Evolutionary conservation across 2,113 vertebrate species (phyloP), one percentile per base, ranked within the genome.

Genomic region (Chaetorhynchus papuensis): DNA sequence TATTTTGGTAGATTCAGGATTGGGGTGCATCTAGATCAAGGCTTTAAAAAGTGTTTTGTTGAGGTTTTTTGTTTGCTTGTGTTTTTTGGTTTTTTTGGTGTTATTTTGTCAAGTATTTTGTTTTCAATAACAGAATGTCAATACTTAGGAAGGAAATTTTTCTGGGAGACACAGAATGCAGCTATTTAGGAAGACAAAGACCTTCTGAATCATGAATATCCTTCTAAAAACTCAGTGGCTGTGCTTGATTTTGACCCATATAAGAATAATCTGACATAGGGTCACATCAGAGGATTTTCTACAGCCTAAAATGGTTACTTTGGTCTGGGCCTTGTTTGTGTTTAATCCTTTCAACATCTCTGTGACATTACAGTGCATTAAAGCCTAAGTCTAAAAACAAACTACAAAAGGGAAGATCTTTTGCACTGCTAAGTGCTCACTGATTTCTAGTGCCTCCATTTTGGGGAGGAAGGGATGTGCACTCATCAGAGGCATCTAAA

Each of bases 391-490:
- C 83, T 72, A 88, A 87, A 90, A 86, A 57, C 19, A 83, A 64
- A n/a, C 35, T 56, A 44, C 10, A 60, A 39, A 87, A 81, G 52
- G 27, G 26, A 86, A n/a, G n/a, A 66, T 63, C 13, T 86, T 60
- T 39, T 13, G 0, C 31, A 5, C 6, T 19, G 31, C 10, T 47
- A 65, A 93, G 61, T 30, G 31, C n/a, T 94, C 61, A 23, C 56
- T 81, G 81, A 93, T 94, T 94, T 93, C 70, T 94, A 91, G 82
- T 71, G 87, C 49, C 81, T 83, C 74, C 61, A n/a, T 87, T 94
- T 91, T 87, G 33, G 20, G 52, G 9, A 42, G 9, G 11, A 35
- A 78, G 26, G 33, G 26, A 65, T 49, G 85, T 23, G 31, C 47
- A 20, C 64, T 95, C 77, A 78, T 78, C 68, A 87, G 60, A 93